Base-by-base conservation (phyloP, 2,888 invertebrate genomes). In the Belgica antarctica region DNA sequence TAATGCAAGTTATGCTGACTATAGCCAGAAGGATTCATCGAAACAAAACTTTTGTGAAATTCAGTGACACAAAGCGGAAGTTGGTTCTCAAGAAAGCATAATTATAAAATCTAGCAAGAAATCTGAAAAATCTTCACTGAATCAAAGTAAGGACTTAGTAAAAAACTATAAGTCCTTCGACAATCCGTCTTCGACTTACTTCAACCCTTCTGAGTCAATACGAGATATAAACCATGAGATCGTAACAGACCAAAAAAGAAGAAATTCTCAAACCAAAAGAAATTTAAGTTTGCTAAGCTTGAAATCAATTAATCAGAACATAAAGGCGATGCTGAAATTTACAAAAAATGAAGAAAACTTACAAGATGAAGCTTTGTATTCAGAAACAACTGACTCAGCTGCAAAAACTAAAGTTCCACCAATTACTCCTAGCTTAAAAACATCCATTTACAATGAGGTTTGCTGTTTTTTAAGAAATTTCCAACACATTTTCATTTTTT, bases 1-100 rank as follows among this genome's bases (percentile, higher is more conserved):
- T 75, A 85, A 84, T 74, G 81, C 83, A 73, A 84, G 85, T 75
- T 82, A 82, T 76, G 81, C 82, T 74, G 59, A 27, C 15, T 83
- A 82, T 74, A 85, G 85, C 76, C 83, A 84, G 74, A 86, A 87
- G 79, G 87, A 87, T 75, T 83, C 82, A 76, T 85, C 86, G 77
- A 87, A 87, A 80, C 80, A 86, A 77, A 86, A 85, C 62, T 88
- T 88, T 79, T 88, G 88, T 81, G 86, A 86, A 81, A 87, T 88
- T 81, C 46, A 68, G 68, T 68, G 68, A 68, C 68, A 68, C n/a
- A 68, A 68, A 68, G 12, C 57, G 12, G 57, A 57, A 22, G n/a
- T 28, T 34, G 57, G 57, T 2, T 19, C 57, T 22, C 17, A 31
- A 52, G 68, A 68, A n/a, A n/a, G n/a, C n/a, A n/a, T n/a, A n/a